Conservation (phyloP, 2,888 invertebrate species). For the Dryomyza anilis region DNA sequence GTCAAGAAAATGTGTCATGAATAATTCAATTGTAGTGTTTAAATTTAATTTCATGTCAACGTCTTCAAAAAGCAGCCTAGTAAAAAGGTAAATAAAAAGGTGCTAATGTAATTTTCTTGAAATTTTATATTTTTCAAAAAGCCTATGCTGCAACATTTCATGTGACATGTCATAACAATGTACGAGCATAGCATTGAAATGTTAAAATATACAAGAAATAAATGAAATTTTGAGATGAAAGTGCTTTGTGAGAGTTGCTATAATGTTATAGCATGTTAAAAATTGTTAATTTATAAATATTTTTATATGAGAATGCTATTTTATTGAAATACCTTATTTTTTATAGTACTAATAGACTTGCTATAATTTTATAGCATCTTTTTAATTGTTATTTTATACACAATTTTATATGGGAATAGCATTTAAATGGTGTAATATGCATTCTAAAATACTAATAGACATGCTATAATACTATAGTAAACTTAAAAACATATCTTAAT, state of each 20-base stretch:
- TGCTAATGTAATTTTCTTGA: background rate
- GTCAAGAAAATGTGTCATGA: background rate
- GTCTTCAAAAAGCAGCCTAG: background rate
- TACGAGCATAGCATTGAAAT: too few species aligned
- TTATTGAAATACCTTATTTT: too few species aligned
- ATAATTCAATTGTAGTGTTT: slow-evolving; percentile 3
- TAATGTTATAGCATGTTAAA: background rate
- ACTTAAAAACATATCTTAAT: too few species aligned
- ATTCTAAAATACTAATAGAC: background rate
- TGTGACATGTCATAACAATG: too few species aligned
- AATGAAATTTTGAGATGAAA: background rate
- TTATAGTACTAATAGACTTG: background rate
- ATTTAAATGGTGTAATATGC: too few species aligned
- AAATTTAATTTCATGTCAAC: background rate
- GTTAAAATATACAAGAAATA: too few species aligned
- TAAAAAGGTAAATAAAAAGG: background rate
- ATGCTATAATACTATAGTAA: background rate
- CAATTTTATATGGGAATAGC: too few species aligned
- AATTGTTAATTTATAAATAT: too few species aligned
- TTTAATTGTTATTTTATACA: too few species aligned
- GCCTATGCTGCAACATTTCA: background rate
- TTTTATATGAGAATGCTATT: too few species aligned
- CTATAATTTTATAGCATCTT: background rate
- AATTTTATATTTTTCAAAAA: background rate
- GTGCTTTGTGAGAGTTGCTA: background rate